Conservation (phyloP, 2,888 invertebrate genomes). For the Lathronympha strigana region DNA sequence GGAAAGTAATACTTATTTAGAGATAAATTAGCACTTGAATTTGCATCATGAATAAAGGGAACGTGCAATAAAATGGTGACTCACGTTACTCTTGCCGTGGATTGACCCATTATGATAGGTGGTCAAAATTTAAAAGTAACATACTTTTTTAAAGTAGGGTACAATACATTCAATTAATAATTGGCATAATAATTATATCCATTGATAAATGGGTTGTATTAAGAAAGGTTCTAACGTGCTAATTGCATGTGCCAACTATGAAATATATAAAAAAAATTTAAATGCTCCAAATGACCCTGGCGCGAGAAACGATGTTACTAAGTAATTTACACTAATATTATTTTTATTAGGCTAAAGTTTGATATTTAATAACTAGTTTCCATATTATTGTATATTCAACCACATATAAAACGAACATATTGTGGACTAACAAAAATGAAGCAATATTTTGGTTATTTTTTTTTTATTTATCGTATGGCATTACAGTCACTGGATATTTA, state of each 20-base stretch:
- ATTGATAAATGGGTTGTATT: no score
- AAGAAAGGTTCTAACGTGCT: no score
- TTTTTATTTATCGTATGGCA: no score
- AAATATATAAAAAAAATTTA: conserved; percentile 8
- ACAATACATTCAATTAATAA: neutral
- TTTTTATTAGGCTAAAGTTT: conserved; percentile 22
- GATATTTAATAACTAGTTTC: conserved; percentile 14
- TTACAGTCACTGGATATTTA: no score
- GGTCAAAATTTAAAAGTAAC: neutral
- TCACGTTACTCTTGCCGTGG: no score
- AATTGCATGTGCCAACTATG: neutral
- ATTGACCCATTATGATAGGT: neutral
- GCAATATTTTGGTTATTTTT: no score
- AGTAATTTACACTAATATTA: conserved; percentile 10
- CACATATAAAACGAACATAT: neutral
- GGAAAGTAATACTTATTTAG: no score
- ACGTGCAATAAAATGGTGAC: no score
- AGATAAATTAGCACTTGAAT: no score
- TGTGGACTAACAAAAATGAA: no score
- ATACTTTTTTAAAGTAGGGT: neutral
- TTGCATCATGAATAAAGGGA: no score
- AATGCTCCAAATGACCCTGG: conserved; percentile 35
- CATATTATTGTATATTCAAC: neutral
- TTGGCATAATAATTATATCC: neutral
- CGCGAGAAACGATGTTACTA: conserved; percentile 29